Conservation (phyloP, 2,888 invertebrate genomes). For the Hymenopus coronatus region DNA sequence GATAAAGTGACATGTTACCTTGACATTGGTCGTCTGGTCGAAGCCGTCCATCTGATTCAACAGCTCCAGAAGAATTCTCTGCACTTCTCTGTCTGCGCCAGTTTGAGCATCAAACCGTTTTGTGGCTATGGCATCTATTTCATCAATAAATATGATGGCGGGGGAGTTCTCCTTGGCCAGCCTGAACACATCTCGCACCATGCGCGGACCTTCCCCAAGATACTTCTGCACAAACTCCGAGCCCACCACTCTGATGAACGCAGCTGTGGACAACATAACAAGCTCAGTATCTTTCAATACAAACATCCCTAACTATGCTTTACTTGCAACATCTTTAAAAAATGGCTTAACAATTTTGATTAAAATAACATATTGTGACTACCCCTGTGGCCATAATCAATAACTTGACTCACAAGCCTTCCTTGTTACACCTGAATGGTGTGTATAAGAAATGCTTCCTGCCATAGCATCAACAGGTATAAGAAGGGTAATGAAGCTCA, state of each 20-base stretch:
- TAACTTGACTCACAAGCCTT: too few relatives aligned
- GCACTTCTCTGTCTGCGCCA: constrained; percentile 97
- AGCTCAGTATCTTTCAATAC: too few relatives aligned
- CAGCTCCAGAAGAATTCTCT: constrained; percentile 93
- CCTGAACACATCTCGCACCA: constrained; percentile 99
- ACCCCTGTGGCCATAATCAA: too few relatives aligned
- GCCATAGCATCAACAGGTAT: too few relatives aligned
- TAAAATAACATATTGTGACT: too few relatives aligned
- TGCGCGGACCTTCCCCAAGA: constrained; percentile 96
- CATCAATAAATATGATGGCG: constrained; percentile 99
- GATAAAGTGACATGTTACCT: constrained; percentile 67
- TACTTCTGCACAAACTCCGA: constrained; percentile 99
- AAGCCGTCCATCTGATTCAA: constrained; percentile 99
- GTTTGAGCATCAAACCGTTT: constrained; percentile 99
- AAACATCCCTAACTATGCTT: too few relatives aligned
- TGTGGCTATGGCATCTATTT: constrained; percentile 99
- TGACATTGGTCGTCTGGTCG: constrained; percentile 99
- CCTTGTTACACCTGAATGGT: too few relatives aligned
- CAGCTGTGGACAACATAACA: constrained; percentile 58
- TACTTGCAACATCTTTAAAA: too few relatives aligned
- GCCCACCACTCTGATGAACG: constrained; percentile 97
- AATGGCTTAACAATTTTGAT: too few relatives aligned
- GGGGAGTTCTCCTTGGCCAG: constrained; percentile 99
- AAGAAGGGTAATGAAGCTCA: too few relatives aligned
- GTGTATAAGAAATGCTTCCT: too few relatives aligned